Evolutionary conservation across 2,113 vertebrate species (phyloP).

Genomic region (Hippolais icterina): DNA sequence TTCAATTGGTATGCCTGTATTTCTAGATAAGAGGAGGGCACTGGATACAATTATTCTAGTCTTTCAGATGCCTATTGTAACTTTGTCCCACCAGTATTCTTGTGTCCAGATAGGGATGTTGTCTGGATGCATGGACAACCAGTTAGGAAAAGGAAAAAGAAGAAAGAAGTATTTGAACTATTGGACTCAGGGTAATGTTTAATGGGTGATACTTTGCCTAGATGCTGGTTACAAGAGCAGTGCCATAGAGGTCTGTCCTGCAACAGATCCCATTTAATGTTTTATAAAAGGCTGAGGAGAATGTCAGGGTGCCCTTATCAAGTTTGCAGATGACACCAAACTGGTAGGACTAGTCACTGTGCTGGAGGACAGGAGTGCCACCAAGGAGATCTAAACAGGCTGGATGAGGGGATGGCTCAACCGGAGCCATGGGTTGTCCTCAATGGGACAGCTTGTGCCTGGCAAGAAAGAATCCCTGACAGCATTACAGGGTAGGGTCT

Average conservation of each 20-base stretch:
- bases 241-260: background rate
- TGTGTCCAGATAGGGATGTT: background rate
- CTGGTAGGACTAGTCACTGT: background rate
- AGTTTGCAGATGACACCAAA: background rate
- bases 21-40: background rate
- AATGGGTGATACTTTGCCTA: background rate
- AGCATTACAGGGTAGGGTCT: background rate
- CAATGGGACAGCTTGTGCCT: background rate
- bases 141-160: background rate
- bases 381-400: background rate
- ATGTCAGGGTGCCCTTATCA: background rate
- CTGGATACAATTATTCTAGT: background rate
- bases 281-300: background rate
- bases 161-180: background rate
- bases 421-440: background rate
- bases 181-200: background rate
- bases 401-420: background rate
- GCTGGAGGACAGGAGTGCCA: fast-evolving
- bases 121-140: background rate
- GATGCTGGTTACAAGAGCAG: background rate
- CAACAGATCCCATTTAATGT: background rate
- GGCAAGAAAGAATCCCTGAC: background rate
- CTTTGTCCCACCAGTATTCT: background rate
- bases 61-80: background rate
- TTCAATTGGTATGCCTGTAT: background rate